These are phyloP conservation scores for Xenopus tropicalis DNA, from an alignment of 2,113 vertebrate species.

Conservation along the genomic window UCB_Xtro_10.0 CM004446.2:18409501-18410000, in stretches of 20 bases:
- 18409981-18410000: no score
- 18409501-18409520: no score
- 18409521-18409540: no score
- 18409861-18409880: neutral
- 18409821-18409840: constrained; percentile 7
- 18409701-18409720: constrained; percentile 30
- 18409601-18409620: no score
- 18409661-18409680: constrained; percentile 6
- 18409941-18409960: no score
- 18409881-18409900: neutral
- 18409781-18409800: constrained; percentile 8
- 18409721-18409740: constrained; percentile 16
- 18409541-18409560: no score
- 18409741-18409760: constrained; percentile 34
- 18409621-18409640: no score
- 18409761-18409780: constrained; percentile 27
- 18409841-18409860: neutral
- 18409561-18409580: no score
- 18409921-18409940: neutral
- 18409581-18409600: no score
- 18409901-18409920: neutral
- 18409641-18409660: no score
- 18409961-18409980: no score
- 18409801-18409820: constrained; percentile 14
- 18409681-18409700: constrained; percentile 20